Conservation (phyloP, 2,113 vertebrate genomes). For the Falcunculus frontatus region DNA sequence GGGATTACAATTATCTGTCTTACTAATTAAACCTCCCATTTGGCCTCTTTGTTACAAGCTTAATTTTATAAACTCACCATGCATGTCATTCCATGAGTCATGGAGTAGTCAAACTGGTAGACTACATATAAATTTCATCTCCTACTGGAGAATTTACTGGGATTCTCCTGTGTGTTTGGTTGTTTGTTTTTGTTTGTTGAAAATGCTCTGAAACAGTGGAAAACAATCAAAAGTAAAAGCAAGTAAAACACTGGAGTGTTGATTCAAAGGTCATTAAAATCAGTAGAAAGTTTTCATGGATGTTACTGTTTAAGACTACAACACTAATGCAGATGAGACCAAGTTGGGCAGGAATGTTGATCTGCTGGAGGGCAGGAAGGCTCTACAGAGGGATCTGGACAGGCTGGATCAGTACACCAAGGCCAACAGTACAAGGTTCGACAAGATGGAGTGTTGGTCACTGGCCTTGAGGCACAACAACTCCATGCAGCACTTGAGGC, state of each 20-base stretch:
- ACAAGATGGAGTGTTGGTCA: neutral
- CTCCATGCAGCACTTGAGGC: neutral
- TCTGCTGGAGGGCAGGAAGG: neutral
- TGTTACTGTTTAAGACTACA: neutral
- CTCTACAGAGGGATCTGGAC: neutral
- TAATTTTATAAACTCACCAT: neutral
- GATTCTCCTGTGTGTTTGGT: neutral
- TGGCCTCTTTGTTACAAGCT: neutral
- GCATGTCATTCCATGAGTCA: neutral
- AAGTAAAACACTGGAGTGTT: neutral
- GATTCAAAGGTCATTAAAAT: neutral
- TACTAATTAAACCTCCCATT: slow-evolving; percentile 2
- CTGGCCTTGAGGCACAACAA: neutral
- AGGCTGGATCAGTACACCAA: neutral
- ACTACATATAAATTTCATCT: neutral
- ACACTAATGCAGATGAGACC: neutral
- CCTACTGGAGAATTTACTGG: neutral
- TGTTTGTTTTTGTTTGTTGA: neutral
- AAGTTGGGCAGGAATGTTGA: fast-evolving
- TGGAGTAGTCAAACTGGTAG: neutral
- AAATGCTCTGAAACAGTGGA: neutral
- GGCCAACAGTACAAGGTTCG: neutral
- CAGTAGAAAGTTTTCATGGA: neutral
- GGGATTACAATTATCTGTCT: neutral
- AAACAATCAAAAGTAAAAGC: neutral